phyloP scores from a whole-genome alignment of 2,113 vertebrate species.

The Pedionomus torquatus region DNA sequence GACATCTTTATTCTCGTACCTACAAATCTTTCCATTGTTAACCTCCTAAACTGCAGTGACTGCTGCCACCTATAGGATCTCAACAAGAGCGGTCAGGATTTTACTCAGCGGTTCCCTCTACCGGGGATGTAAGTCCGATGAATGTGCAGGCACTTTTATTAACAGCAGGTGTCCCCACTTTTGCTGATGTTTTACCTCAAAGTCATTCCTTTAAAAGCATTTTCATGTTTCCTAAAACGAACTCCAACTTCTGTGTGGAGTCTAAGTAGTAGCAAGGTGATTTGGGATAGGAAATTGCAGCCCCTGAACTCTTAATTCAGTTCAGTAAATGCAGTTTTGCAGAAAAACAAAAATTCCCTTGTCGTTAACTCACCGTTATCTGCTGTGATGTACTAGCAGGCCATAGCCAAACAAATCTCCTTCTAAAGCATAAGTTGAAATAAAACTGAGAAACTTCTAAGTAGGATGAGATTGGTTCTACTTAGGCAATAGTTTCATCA shows the following conservation, averaged over 20 bases:
- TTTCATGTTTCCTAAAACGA: conserved; percentile 77
- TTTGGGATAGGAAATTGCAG: conserved; percentile 53
- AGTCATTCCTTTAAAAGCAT: conserved; percentile 78
- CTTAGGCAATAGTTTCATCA: not conserved
- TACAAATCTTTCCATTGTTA: conserved; percentile 70
- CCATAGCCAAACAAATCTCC: not conserved
- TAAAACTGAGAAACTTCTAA: not conserved
- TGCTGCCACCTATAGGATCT: conserved; percentile 90
- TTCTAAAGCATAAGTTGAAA: not conserved
- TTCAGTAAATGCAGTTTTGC: conserved; percentile 64
- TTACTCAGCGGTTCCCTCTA: conserved; percentile 65
- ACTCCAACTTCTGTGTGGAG: conserved; percentile 64
- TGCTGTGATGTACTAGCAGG: not conserved
- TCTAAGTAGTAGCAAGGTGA: conserved; percentile 63
- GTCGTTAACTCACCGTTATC: conserved; percentile 32
- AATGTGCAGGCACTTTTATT: conserved; percentile 75
- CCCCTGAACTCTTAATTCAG: conserved; percentile 58
- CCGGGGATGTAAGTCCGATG: conserved; percentile 40
- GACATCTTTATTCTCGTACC: conserved; percentile 71
- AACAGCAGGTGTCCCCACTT: conserved; percentile 87
- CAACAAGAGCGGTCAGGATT: not conserved
- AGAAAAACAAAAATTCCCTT: conserved; percentile 54
- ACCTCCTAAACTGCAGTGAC: conserved; percentile 78
- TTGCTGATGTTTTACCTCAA: conserved; percentile 66
- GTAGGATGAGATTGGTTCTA: not conserved